A percentile compares a stretch with the other conserved stretches of the same genome.
phyloP scores from a whole-genome alignment of 1,140 invertebrate species.

The Asobara japonica region DNA sequence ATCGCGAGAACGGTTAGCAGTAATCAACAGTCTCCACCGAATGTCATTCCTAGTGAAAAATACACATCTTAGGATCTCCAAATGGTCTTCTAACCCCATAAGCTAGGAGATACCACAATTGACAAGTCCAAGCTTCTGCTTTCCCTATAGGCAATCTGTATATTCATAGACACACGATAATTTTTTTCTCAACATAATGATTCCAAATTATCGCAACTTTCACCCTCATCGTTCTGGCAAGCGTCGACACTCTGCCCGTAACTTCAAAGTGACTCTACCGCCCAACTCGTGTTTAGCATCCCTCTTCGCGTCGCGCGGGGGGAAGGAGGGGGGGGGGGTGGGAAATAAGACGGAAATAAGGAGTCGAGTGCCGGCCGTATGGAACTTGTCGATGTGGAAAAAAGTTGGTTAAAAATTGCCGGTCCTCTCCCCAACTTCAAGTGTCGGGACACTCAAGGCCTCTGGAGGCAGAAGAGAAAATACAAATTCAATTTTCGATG shows the following conservation, averaged over 20 bases:
- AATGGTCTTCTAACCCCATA: no score
- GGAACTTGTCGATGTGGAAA: conserved; percentile 30
- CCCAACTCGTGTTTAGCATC: not conserved
- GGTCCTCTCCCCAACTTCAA: not conserved
- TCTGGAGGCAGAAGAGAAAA: not conserved
- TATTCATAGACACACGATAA: no score
- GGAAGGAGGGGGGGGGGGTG: no score
- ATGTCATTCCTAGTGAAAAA: no score
- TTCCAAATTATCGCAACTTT: conserved; percentile 28
- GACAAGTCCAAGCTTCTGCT: no score
- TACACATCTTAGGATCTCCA: no score
- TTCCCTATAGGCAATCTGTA: no score
- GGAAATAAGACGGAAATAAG: conserved; percentile 27
- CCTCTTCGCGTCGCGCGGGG: not conserved
- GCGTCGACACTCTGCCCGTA: conserved; percentile 4
- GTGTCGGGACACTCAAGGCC: not conserved
- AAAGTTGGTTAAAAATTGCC: conserved; percentile 3
- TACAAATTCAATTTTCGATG: no score
- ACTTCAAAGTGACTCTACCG: conserved; percentile 34
- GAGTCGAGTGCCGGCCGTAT: conserved; percentile 30
- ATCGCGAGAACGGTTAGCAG: no score
- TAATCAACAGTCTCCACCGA: no score
- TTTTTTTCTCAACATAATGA: not conserved
- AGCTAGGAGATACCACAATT: no score
- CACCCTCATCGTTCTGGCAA: not conserved